These are phyloP conservation scores for Epirrhoe tristata DNA, from an alignment of 2,888 invertebrate genomes.

Conservation along the genomic window DNA sequence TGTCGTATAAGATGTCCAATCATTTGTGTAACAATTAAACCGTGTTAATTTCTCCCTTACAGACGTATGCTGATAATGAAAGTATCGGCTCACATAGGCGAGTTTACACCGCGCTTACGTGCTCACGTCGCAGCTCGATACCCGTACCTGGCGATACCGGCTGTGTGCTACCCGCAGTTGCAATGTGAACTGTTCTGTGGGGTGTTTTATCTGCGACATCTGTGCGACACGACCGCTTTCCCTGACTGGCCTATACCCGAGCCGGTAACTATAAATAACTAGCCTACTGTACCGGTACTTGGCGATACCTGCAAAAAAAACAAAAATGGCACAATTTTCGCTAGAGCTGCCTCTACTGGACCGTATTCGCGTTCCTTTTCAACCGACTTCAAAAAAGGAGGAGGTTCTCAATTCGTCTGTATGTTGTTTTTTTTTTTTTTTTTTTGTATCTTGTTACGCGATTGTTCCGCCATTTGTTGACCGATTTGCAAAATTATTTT, in stretches of 20 bases:
- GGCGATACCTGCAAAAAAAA: no score
- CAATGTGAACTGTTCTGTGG: slow-evolving; percentile 99
- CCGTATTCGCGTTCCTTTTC: no score
- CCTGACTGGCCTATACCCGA: slow-evolving; percentile 97
- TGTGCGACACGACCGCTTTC: slow-evolving; percentile 95
- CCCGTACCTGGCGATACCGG: slow-evolving; percentile 97
- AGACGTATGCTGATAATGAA: slow-evolving; percentile 97
- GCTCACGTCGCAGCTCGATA: slow-evolving; percentile 98
- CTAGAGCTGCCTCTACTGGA: no score
- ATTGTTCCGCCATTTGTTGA: no score
- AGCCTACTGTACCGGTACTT: background rate
- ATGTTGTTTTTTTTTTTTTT: no score
- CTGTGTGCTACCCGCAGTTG: slow-evolving; percentile 96
- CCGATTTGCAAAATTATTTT: no score
- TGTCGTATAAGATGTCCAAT: no score
- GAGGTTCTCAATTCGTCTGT: no score
- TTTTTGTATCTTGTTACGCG: no score
- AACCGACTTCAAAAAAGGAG: no score
- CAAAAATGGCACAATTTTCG: no score
- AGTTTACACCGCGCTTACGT: slow-evolving; percentile 97
- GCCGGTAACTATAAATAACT: slow-evolving; percentile 27
- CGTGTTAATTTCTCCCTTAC: slow-evolving; percentile 19
- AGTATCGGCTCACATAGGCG: slow-evolving; percentile 98
- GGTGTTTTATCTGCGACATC: slow-evolving; percentile 98
- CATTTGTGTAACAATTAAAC: background rate